A percentile compares a stretch with the other conserved stretches of the same genome.
These are phyloP conservation scores for Anarhynchus alexandrinus DNA, from an alignment of 2,113 vertebrate species.

Conservation along the genomic window DNA sequence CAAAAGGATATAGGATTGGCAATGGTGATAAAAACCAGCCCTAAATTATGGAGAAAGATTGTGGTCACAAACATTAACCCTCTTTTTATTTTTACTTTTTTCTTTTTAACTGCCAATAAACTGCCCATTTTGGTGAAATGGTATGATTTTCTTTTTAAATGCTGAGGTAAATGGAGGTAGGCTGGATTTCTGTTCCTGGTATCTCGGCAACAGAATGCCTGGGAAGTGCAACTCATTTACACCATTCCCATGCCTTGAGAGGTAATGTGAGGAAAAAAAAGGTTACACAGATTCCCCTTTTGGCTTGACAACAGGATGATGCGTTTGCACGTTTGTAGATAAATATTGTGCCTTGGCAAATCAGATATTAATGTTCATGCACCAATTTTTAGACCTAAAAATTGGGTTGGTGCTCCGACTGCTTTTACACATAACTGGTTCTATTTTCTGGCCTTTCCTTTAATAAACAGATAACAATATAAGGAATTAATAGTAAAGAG, in stretches of 20 bases:
- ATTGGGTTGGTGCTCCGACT: fast-evolving
- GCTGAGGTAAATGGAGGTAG: neutral
- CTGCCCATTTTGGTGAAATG: neutral
- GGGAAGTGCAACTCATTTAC: neutral
- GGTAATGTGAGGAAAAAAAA: neutral
- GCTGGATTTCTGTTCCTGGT: neutral
- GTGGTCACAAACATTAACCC: neutral
- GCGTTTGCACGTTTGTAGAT: neutral
- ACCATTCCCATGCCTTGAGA: neutral
- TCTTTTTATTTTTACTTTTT: neutral
- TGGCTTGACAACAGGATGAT: neutral
- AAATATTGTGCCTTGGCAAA: neutral
- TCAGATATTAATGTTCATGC: neutral
- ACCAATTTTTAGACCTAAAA: neutral
- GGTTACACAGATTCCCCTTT: neutral
- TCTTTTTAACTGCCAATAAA: neutral
- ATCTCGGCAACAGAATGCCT: neutral
- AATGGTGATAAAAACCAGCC: neutral
- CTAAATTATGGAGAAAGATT: neutral
- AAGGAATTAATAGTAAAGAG: neutral
- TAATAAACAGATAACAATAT: neutral
- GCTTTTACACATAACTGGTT: neutral
- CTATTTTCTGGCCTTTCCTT: neutral
- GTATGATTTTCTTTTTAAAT: neutral
- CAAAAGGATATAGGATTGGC: neutral